Conservation (phyloP, 2,888 invertebrate genomes). For the Pachymerium ferrugineum region DNA sequence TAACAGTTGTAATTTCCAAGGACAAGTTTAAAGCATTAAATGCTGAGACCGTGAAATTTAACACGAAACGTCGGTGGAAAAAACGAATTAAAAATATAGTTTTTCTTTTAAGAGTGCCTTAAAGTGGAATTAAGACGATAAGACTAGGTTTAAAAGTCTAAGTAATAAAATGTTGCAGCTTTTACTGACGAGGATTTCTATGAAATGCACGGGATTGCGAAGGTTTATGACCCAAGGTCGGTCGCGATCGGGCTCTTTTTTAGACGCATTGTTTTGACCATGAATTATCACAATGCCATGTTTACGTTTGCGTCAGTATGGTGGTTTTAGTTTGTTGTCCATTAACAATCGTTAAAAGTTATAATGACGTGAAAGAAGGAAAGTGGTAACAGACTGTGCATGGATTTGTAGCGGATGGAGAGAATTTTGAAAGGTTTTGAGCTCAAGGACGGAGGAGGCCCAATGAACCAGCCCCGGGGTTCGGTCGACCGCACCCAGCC, state of each 20-base stretch:
- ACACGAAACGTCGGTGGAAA: not conserved
- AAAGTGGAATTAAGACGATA: too few species aligned
- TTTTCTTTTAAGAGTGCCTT: too few species aligned
- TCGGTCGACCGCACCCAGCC: constrained; percentile 22
- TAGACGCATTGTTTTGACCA: constrained; percentile 3
- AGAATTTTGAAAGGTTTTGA: not conserved
- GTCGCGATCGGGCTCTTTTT: constrained; percentile 8
- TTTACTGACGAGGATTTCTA: not conserved
- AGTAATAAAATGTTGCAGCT: not conserved
- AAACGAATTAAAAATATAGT: not conserved
- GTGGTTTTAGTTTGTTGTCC: not conserved
- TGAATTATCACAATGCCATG: not conserved
- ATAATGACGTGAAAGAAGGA: not conserved
- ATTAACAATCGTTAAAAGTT: not conserved
- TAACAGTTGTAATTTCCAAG: not conserved
- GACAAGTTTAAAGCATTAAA: not conserved
- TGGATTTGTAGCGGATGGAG: constrained; percentile 5
- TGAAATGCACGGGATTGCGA: not conserved
- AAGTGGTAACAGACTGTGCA: not conserved
- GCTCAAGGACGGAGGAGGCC: constrained; percentile 24
- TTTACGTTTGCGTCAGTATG: not conserved
- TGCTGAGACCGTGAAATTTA: not conserved
- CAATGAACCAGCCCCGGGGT: constrained; percentile 24
- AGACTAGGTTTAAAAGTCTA: not conserved
- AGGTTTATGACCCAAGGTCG: not conserved